phyloP scores from a whole-genome alignment of 1,140 invertebrate species.

The Sinella curviseta region DNA sequence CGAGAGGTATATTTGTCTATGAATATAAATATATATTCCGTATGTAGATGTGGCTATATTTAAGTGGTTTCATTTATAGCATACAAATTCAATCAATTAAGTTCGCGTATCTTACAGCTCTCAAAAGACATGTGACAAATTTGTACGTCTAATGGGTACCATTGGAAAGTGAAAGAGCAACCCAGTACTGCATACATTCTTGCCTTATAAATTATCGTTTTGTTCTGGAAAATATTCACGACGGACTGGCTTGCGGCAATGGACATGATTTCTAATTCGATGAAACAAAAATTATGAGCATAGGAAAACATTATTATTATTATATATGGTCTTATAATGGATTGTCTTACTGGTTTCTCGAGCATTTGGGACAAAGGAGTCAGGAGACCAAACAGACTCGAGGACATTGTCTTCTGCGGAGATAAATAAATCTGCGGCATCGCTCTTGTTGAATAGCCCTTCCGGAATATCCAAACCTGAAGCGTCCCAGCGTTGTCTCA shows the following conservation, averaged over 20 bases:
- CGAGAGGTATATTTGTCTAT: neutral
- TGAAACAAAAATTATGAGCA: neutral
- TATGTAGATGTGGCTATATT: too few relatives aligned
- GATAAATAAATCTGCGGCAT: neutral
- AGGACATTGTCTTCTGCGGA: neutral
- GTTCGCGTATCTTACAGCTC: constrained; percentile 12
- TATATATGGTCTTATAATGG: neutral
- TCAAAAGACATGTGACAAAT: neutral
- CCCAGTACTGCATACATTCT: constrained; percentile 79
- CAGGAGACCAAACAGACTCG: constrained; percentile 12
- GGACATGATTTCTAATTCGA: neutral
- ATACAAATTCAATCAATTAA: neutral
- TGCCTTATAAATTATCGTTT: constrained; percentile 74
- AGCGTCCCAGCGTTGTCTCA: constrained; percentile 5
- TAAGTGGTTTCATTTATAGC: neutral
- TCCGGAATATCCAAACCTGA: neutral
- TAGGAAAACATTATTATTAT: too few relatives aligned
- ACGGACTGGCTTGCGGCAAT: neutral
- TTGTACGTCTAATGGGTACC: constrained; percentile 54
- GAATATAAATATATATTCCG: too few relatives aligned
- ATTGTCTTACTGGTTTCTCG: constrained; percentile 12
- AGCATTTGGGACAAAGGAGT: neutral
- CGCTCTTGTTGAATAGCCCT: neutral
- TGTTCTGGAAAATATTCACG: constrained; percentile 59
- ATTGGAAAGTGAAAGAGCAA: constrained; percentile 81